Conservation (phyloP, 2,888 invertebrate species). For the Lacanobia wlatinum region DNA sequence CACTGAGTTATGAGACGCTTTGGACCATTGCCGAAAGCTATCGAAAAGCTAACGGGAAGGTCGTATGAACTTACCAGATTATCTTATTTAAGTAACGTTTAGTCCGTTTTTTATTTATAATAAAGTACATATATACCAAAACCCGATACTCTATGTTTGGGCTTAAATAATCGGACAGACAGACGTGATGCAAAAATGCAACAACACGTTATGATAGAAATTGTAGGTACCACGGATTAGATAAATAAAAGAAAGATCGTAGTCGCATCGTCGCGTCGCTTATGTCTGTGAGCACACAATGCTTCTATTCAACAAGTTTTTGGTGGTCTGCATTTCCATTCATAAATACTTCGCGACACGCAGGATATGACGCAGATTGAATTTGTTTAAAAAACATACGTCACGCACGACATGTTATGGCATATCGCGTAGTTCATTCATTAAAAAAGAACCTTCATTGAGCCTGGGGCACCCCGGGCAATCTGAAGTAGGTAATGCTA, state of each 20-base stretch:
- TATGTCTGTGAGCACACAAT: neutral
- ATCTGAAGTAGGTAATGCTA: neutral
- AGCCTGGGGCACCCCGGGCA: neutral
- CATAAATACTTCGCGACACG: constrained; percentile 11
- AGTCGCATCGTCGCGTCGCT: neutral
- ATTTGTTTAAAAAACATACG: neutral
- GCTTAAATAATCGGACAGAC: no score
- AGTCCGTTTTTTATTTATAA: no score
- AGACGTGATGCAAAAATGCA: neutral
- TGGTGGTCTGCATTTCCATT: neutral
- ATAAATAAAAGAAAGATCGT: neutral
- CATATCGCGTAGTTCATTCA: neutral
- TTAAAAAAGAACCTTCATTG: neutral
- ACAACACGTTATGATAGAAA: neutral
- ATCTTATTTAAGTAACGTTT: no score
- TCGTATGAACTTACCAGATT: no score
- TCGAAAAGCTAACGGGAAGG: no score
- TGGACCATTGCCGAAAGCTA: no score
- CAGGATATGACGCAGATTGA: constrained; percentile 33
- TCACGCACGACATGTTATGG: constrained; percentile 17
- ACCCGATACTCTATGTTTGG: no score
- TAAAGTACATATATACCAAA: no score
- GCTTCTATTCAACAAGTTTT: neutral
- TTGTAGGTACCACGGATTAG: neutral
- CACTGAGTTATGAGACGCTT: no score